These are phyloP conservation scores for Nasonia giraulti DNA, from an alignment of 1,140 invertebrate genomes.

Conservation along the genomic window DNA sequence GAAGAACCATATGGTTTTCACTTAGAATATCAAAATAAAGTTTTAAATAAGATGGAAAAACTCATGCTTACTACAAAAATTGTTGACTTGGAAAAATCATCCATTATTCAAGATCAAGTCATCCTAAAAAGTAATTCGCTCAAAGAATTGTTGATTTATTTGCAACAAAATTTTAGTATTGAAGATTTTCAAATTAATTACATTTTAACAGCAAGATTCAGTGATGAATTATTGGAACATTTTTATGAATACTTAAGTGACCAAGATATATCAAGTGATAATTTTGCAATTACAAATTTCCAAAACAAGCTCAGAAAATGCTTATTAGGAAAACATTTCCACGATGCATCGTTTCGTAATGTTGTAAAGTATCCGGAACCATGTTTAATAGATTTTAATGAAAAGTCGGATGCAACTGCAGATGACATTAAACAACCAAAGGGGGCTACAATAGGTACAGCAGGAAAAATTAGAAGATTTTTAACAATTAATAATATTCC, in stretches of 20 bases:
- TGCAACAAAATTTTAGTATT: constrained; percentile 16
- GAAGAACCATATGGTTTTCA: constrained; percentile 23
- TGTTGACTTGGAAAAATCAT: neutral
- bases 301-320: neutral
- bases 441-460: neutral
- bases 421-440: neutral
- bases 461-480: constrained; percentile 8
- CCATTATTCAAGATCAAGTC: neutral
- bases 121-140: constrained; percentile 1
- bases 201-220: constrained; percentile 8
- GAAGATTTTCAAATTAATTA: constrained; percentile 32
- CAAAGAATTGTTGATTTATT: constrained; percentile 1
- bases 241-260: neutral
- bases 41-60: neutral
- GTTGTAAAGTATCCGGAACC: neutral
- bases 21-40: constrained; percentile 18
- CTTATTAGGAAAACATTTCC: neutral
- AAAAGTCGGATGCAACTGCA: neutral
- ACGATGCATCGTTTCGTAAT: neutral
- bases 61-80: neutral
- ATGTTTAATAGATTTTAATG: constrained; percentile 29
- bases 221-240: neutral
- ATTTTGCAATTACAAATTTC: neutral
- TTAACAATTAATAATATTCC: neutral
- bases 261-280: neutral